Percentiles rank a stretch among this genome's conserved stretches.
Conservation (phyloP, 1,140 invertebrate species). For the Sarcophaga bullata region DNA sequence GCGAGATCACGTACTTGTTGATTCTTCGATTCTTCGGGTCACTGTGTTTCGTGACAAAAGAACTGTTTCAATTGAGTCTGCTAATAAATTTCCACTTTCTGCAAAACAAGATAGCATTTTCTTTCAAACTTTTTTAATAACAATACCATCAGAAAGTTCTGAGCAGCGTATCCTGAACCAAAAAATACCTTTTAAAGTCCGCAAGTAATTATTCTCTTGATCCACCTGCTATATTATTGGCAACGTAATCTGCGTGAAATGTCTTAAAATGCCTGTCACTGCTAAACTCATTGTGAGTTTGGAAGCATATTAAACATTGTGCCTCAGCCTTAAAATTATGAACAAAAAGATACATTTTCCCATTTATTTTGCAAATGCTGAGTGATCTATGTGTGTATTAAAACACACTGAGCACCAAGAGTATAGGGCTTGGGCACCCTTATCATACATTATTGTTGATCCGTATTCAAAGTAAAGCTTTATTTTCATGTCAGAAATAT, state of each 20-base stretch:
- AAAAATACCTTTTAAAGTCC: background rate
- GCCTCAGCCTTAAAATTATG: no score
- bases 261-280: no score
- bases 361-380: background rate
- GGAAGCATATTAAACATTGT: no score
- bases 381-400: no score
- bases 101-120: constrained; percentile 22
- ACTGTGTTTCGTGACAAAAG: constrained; percentile 20
- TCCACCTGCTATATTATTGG: no score
- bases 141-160: constrained; percentile 1
- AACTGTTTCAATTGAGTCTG: constrained; percentile 4
- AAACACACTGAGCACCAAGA: background rate
- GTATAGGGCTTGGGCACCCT: background rate
- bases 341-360: background rate
- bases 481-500: no score
- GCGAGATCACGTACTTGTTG: background rate
- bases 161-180: background rate
- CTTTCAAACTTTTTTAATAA: constrained; percentile 5
- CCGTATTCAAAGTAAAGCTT: no score
- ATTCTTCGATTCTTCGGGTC: constrained; percentile 26
- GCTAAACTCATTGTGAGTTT: no score
- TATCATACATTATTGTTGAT: no score
- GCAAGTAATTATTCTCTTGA: background rate
- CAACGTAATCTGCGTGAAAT: no score
- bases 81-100: constrained; percentile 15